Base-by-base conservation (phyloP, 2,888 invertebrate genomes). In the Eustalomyia histrio region DNA sequence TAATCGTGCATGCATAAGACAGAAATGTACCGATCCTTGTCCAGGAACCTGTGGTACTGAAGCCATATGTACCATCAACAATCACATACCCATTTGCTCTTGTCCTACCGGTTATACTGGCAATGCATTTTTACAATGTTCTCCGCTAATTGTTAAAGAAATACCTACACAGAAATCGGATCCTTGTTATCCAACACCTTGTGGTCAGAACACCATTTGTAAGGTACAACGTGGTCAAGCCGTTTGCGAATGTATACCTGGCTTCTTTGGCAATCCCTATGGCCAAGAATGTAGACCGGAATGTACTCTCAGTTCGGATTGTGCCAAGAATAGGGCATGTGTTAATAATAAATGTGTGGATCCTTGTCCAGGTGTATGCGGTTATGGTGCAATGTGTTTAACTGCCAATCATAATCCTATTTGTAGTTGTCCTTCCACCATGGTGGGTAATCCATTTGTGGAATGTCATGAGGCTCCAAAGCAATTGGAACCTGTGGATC, bases 321-420 rank as follows among this genome's bases (percentile, higher is more conserved):
- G 97, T 87, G 91, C 95, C 35, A 93, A 93, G 83, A 92, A 95
- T 83, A 93, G 93, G 86, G 94, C 96, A 9, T 97, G 97, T 86
- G 93, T 94, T 5, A 95, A 95, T 87, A 94, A 94, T 82, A 96
- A 94, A 89, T 97, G 97, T 86, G 91, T 93, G 6, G 94, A 97
- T 86, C 96, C 96, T 47, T 97, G 97, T 85, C 93, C 93, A 17
- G 95, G 96, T 47, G 93, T 95, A 12, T 97, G 97, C 83, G 96
- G 97, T 79, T 92, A 94, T 83, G 93, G 93, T 64, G 95, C 97
- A 0, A 91, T 94, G 84, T 97, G 97, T 87, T 93, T 93, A 86
- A 94, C 95, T 1, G 93, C 96, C 82, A 95, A 96, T 87, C 97
- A 97, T 89, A 95, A 94, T 88, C 96, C 97, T 0, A 94, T 96